Conservation (phyloP, 2,888 invertebrate species). For the Galerucella nymphaeae region DNA sequence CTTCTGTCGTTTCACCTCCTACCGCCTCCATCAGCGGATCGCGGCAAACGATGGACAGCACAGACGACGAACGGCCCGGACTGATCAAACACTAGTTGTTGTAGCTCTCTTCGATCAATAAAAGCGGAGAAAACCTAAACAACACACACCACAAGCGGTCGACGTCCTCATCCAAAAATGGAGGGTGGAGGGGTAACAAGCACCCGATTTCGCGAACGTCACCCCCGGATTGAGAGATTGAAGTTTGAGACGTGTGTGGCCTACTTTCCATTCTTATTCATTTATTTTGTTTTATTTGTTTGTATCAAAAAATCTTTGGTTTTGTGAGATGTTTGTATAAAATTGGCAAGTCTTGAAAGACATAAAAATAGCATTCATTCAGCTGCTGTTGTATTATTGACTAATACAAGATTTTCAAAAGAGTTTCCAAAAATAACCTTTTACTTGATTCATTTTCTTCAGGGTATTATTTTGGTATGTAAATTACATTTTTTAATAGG, state of each 20-base stretch:
- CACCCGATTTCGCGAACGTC: slow-evolving; percentile 38
- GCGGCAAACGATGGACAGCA: slow-evolving; percentile 53
- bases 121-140: slow-evolving; percentile 55
- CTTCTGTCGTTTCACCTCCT: slow-evolving; percentile 20
- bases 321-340: not conserved
- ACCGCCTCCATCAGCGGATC: slow-evolving; percentile 32
- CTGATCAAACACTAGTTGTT: slow-evolving; percentile 55
- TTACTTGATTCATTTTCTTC: too few species aligned
- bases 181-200: slow-evolving; percentile 9
- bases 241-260: slow-evolving; percentile 12
- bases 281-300: not conserved
- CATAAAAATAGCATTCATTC: too few species aligned
- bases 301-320: not conserved
- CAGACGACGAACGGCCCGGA: slow-evolving; percentile 51
- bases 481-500: too few species aligned
- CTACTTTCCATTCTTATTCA: not conserved
- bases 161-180: slow-evolving; percentile 43
- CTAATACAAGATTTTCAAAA: too few species aligned
- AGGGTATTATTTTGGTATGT: too few species aligned
- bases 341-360: too few species aligned
- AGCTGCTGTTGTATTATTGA: too few species aligned
- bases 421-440: too few species aligned
- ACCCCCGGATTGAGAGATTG: slow-evolving; percentile 17
- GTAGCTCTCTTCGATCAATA: slow-evolving; percentile 55
- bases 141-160: slow-evolving; percentile 53